Evolutionary conservation across 2,797 vertebrate species (phyloP), one percentile per base, ranked within the genome.

Genomic region (Rhinichthys osculus): DNA sequence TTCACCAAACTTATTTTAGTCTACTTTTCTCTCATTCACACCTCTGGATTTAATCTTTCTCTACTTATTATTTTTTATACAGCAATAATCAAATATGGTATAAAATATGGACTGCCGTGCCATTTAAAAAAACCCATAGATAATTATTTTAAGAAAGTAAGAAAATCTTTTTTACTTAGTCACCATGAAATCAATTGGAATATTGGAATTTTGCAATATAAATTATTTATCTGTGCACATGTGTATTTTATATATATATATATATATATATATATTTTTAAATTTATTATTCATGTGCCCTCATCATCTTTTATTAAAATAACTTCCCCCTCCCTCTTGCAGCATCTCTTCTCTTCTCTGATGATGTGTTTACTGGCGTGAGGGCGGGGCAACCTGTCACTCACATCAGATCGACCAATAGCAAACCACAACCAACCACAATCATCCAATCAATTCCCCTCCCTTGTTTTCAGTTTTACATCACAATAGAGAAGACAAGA

Each of bases 61-160:
- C 5, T 40, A 23, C 10, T 42, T 38, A 1, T 9, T 21, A 27
- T 14, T 71, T 42, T 71, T 71, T 42, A n/a, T n/a, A n/a, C 69
- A n/a, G 21, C 21, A 71, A 23, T 13, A 72, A 27, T 81, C 16
- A 30, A 72, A 82, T 27, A n/a, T n/a, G 40, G 13, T 86, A 72
- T 77, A 78, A 71, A 70, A 71, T 21, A 10, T 44, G 71, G 78
- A 86, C 78, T 78, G 35, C 78, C 8, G 27, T 78, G 44, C 78
- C 11, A 16, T 57, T 86, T 73, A 82, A 52, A 67, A 35, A 16
- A n/a, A 38, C 67, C n/a, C n/a, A 40, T 30, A 73, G 54, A 82
- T 78, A 74, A 82, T 79, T 73, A 85, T 74, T 79, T 44, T 50
- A 79, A 78, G 73, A 57, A 82, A 79, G 84, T 57, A 78, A 50